Percentiles rank a stretch among this genome's conserved stretches.
phyloP scores from a whole-genome alignment of 2,888 invertebrate species.

The Parasteatoda lunata region DNA sequence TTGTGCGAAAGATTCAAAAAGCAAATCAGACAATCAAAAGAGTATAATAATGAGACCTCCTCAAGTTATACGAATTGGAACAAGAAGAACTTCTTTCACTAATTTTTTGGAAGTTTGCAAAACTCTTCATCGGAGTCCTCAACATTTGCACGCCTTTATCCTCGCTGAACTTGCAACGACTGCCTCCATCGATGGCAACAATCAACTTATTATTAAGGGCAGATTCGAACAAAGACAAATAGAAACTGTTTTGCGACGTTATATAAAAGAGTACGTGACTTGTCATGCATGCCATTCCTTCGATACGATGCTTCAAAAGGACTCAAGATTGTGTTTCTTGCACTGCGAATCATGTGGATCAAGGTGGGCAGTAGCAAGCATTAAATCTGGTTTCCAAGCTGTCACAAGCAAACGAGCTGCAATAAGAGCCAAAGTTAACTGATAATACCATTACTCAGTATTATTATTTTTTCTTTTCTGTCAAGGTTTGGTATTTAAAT shows the following conservation, averaged over 20 bases:
- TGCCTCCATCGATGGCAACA: slow-evolving; percentile 98
- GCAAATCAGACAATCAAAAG: slow-evolving; percentile 98
- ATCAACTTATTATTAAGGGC: slow-evolving; percentile 98
- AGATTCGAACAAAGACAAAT: slow-evolving; percentile 99
- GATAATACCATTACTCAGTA: background rate
- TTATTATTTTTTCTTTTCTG: background rate
- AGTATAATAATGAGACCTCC: slow-evolving; percentile 99
- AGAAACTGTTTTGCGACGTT: slow-evolving; percentile 88
- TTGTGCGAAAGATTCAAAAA: slow-evolving; percentile 98
- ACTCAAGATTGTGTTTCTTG: slow-evolving; percentile 98
- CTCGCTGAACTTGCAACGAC: slow-evolving; percentile 95
- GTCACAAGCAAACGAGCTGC: slow-evolving; percentile 98
- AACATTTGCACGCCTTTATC: slow-evolving; percentile 97
- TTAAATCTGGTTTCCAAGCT: slow-evolving; percentile 99
- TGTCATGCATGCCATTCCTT: slow-evolving; percentile 99
- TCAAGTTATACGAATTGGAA: slow-evolving; percentile 94
- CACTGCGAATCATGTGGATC: slow-evolving; percentile 99
- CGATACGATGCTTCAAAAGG: slow-evolving; percentile 98
- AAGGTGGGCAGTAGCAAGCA: slow-evolving; percentile 98
- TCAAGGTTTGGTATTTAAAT: no score
- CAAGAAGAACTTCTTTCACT: slow-evolving; percentile 99
- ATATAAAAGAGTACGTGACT: slow-evolving; percentile 91
- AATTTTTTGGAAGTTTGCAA: slow-evolving; percentile 93
- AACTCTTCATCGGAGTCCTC: slow-evolving; percentile 88
- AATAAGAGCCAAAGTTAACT: slow-evolving; percentile 90